These are phyloP conservation scores for Melinaea marsaeus DNA, from an alignment of 2,888 invertebrate species.

Conservation along the genomic window DNA sequence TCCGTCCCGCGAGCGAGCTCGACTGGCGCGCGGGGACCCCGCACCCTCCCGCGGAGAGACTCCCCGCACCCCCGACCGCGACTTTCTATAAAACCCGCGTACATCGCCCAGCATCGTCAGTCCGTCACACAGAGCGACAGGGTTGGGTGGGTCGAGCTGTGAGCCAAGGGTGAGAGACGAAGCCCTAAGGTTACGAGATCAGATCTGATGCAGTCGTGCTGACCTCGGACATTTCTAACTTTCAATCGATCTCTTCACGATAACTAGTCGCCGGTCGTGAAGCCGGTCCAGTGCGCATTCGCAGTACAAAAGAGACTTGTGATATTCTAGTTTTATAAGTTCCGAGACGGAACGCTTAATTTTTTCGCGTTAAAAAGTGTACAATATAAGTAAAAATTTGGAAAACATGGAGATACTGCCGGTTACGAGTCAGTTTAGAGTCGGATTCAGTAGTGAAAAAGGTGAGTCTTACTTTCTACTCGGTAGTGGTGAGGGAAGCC, in stretches of 20 bases:
- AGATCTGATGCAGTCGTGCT: slow-evolving; percentile 74
- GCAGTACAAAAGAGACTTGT: slow-evolving; percentile 77
- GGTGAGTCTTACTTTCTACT: slow-evolving; percentile 79
- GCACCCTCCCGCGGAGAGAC: slow-evolving; percentile 58
- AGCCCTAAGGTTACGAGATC: slow-evolving; percentile 77
- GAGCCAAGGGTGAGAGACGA: slow-evolving; percentile 70
- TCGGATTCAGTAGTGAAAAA: slow-evolving; percentile 86
- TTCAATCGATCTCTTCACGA: slow-evolving; percentile 70
- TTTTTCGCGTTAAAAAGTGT: slow-evolving; percentile 68
- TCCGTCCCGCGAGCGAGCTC: slow-evolving; percentile 44
- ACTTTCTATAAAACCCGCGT: slow-evolving; percentile 69
- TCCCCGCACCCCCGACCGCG: slow-evolving; percentile 61
- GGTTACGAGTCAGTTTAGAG: slow-evolving; percentile 85
- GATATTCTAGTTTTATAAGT: slow-evolving; percentile 74
- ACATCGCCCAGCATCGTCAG: slow-evolving; percentile 64
- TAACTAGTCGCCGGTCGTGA: slow-evolving; percentile 65
- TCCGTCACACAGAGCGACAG: slow-evolving; percentile 73
- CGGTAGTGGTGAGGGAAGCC: slow-evolving; percentile 50
- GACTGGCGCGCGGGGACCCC: slow-evolving; percentile 71
- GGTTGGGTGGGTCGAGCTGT: slow-evolving; percentile 70
- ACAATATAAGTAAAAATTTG: slow-evolving; percentile 78
- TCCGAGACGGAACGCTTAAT: slow-evolving; percentile 67
- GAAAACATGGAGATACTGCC: slow-evolving; percentile 88
- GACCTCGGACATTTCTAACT: slow-evolving; percentile 61
- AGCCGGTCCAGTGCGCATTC: slow-evolving; percentile 68